phyloP scores from a whole-genome alignment of 2,113 vertebrate genomes.

The Caracal caracal region DNA sequence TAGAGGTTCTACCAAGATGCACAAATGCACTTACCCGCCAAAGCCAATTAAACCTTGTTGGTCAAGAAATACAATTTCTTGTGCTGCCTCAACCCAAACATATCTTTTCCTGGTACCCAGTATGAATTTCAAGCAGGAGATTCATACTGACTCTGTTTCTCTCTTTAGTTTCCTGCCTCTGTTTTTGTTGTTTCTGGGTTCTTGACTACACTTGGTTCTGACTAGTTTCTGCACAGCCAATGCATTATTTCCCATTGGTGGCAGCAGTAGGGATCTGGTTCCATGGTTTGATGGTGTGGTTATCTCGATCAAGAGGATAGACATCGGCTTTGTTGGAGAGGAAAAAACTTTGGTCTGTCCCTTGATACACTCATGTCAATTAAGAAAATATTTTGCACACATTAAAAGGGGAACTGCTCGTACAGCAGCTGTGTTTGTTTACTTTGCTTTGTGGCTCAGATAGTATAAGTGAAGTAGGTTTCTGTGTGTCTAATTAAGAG shows the following conservation, averaged over 20 bases:
- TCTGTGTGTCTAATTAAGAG: not conserved
- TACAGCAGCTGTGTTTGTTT: not conserved
- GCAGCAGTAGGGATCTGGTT: not conserved
- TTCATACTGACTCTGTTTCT: not conserved
- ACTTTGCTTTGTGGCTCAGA: not conserved
- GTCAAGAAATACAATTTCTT: not conserved
- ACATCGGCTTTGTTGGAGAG: not conserved
- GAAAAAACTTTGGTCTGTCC: not conserved
- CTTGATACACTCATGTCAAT: not conserved
- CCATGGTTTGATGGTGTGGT: not conserved
- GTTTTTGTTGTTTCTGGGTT: not conserved
- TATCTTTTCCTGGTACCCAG: not conserved
- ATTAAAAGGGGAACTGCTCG: conserved; percentile 19
- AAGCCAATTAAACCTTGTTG: not conserved
- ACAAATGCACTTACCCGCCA: not conserved
- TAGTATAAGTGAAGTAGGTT: not conserved
- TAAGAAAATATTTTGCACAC: conserved; percentile 17
- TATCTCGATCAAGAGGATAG: not conserved
- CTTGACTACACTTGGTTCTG: not conserved
- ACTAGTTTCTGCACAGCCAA: not conserved
- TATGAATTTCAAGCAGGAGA: not conserved
- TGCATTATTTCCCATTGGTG: not conserved
- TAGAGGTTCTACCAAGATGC: not conserved
- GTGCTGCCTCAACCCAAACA: not conserved
- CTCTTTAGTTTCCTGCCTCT: not conserved